Conservation (phyloP, 1,140 invertebrate species). For the Apolygus lucorum region DNA sequence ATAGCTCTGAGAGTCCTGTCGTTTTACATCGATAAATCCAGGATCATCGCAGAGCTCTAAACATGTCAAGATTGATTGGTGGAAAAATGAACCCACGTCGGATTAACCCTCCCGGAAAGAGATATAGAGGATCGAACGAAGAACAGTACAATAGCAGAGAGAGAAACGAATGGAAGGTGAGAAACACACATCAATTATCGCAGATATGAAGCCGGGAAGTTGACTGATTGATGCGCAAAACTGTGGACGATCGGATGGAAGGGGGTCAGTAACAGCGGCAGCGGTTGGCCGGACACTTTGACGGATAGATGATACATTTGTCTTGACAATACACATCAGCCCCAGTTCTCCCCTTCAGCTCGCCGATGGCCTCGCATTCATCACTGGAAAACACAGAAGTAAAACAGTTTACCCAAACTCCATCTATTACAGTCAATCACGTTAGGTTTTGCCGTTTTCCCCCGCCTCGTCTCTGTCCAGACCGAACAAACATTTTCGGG, state of each 20-base stretch:
- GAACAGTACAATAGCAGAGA: not conserved
- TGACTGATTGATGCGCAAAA: not conserved
- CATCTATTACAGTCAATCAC: conserved; percentile 9
- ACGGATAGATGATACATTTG: conserved; percentile 63
- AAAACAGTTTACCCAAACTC: conserved; percentile 6
- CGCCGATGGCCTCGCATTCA: conserved; percentile 66
- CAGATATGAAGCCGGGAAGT: not conserved
- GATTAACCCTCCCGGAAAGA: no score
- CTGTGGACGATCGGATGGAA: not conserved
- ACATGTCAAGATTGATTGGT: no score
- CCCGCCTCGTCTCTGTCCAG: not conserved
- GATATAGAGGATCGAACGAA: not conserved
- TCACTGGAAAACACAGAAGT: conserved; percentile 46
- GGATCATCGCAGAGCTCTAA: no score
- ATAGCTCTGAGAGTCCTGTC: no score
- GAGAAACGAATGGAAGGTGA: not conserved
- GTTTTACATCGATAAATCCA: no score
- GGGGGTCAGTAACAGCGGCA: conserved; percentile 54
- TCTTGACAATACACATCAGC: conserved; percentile 76
- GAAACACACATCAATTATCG: not conserved
- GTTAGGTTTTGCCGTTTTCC: not conserved
- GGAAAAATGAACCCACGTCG: no score
- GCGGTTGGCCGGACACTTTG: conserved; percentile 56
- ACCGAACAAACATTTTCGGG: not conserved
- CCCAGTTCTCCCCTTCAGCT: conserved; percentile 56